Conservation (phyloP, 2,113 vertebrate genomes). For the Brachyhypopomus gauderio region DNA sequence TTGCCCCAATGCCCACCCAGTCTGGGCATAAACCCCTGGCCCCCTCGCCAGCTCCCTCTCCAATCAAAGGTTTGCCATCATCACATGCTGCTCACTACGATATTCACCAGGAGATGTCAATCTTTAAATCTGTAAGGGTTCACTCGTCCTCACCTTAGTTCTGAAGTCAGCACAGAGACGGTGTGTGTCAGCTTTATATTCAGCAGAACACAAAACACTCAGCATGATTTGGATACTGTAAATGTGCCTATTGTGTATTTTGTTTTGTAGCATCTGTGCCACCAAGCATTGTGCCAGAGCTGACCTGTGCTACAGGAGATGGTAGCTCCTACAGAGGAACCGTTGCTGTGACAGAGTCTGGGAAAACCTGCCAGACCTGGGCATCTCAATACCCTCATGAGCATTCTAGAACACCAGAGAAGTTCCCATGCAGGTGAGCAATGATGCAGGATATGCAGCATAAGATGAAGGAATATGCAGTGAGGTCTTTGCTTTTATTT, state of each 20-base stretch:
- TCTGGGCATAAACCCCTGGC: background rate
- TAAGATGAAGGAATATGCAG: background rate
- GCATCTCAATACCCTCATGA: slow-evolving; percentile 81
- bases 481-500: too few species aligned
- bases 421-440: slow-evolving; percentile 94
- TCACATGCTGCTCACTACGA: background rate
- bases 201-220: too few species aligned
- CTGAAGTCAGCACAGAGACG: too few species aligned
- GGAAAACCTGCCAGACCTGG: slow-evolving; percentile 88
- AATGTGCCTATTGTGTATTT: background rate
- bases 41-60: background rate
- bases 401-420: slow-evolving; percentile 85
- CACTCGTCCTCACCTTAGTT: too few species aligned
- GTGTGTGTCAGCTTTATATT: too few species aligned
- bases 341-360: slow-evolving; percentile 76
- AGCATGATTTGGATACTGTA: background rate
- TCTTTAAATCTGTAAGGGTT: too few species aligned
- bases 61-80: background rate
- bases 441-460: background rate
- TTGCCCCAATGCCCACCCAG: slow-evolving; percentile 30
- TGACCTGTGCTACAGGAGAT: slow-evolving; percentile 80
- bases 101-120: background rate
- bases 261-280: slow-evolving; percentile 75
- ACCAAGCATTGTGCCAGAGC: slow-evolving; percentile 75
- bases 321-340: slow-evolving; percentile 83